Evolutionary conservation across 2,888 invertebrate genomes (phyloP), one percentile per base, ranked within the genome.

Genomic region (Caenorhabditis sp.): DNA sequence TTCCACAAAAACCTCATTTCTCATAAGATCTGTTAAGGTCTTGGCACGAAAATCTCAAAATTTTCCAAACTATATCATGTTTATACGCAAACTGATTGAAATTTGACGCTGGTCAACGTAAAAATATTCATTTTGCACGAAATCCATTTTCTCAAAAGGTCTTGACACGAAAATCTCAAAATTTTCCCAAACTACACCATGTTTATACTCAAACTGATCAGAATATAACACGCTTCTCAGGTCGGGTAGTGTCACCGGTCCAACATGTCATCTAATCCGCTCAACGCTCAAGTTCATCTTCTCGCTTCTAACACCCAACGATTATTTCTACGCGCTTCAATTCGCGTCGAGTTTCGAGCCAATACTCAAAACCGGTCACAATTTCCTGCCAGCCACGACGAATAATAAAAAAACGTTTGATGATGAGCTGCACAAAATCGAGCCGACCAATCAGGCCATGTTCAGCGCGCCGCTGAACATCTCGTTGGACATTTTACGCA

Each of bases 311-410:
- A 76, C 66, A 26, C 84, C 87, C 14, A 83, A 87, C 69, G 88
- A 87, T 68, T 86, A 82, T 68, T 83, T 87, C 62, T 82, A 77
- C 58, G 88, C 82, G 54, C 58, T 69, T 31, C 43, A 61, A 10
- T 82, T 79, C 43, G 12, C 43, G 2, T 43, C 43, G 2, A 17
- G 14, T 17, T 43, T 12, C 14, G 43, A 14, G 3, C 2, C 66
- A 76, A 68, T 27, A 68, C 78, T 3, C 69, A 67, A 49, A 80
- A 78, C 58, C 64, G 73, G 31, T 31, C 4, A 54, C 5, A 78
- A 79, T 14, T 86, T 87, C 69, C 65, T 86, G 17, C 87, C 84
- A 19, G 87, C 87, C 1, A 87, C 86, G 0, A 84, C 86, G 3
- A 68, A 82, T 21, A 87, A 87, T 65, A 87, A 87, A 58, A 79